These are phyloP conservation scores for Auanema sp. DNA, from an alignment of 2,888 invertebrate species.

Conservation along the genomic window DNA sequence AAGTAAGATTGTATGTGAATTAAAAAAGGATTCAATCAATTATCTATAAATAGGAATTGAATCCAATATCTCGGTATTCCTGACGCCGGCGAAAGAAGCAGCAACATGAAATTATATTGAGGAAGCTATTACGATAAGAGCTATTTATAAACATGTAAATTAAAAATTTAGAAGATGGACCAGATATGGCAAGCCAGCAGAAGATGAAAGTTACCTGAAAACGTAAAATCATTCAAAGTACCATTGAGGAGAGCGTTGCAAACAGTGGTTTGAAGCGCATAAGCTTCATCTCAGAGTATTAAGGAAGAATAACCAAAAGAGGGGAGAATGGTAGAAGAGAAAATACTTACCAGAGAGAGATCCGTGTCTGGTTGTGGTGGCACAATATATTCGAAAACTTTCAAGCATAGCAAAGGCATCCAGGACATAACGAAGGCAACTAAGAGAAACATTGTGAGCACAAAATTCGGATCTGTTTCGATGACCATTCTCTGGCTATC, in stretches of 20 bases:
- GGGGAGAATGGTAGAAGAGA: background rate
- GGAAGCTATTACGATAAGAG: constrained; percentile 72
- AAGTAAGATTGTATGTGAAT: too few species aligned
- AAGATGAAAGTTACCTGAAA: constrained; percentile 65
- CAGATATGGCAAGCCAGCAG: constrained; percentile 90
- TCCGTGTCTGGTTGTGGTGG: constrained; percentile 34
- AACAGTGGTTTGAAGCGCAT: background rate
- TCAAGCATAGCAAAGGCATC: constrained; percentile 65
- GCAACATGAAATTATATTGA: constrained; percentile 28
- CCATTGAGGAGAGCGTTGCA: background rate
- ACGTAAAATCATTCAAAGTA: background rate
- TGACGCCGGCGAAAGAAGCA: constrained; percentile 25
- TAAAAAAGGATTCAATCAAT: too few species aligned
- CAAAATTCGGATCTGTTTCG: constrained; percentile 88
- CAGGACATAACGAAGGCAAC: constrained; percentile 89
- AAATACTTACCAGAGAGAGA: constrained; percentile 33
- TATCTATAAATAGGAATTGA: constrained; percentile 31
- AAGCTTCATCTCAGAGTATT: background rate
- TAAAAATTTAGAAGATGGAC: constrained; percentile 92
- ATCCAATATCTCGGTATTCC: constrained; percentile 45
- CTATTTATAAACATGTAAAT: constrained; percentile 86
- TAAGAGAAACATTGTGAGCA: constrained; percentile 90
- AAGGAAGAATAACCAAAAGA: background rate
- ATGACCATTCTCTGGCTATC: constrained; percentile 83
- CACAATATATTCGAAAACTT: constrained; percentile 34